Base-by-base conservation (phyloP, 2,113 vertebrate genomes). In the Hyperopisus bebe region DNA sequence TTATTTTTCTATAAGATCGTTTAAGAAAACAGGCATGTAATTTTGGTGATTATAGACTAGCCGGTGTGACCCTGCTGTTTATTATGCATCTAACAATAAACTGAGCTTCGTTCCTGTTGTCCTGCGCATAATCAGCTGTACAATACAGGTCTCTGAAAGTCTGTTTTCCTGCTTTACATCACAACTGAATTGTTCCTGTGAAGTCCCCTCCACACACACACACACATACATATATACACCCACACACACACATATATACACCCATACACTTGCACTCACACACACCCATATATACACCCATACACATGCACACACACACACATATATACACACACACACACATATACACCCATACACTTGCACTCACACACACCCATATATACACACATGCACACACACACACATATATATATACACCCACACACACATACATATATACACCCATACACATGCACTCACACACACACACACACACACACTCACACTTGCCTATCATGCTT, bases 261-360 rank as follows among this genome's bases (percentile, higher is more conserved):
- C 74, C 42, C 74, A 80, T 15, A 19, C 27, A 11, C 24, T 11
- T 8, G 39, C 70, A 19, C 27, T 15, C 35, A 9, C 44, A 46
- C 44, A 46, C 5, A 5, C 2, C 2, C 27, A 5, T 0, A 4
- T 0, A 0, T 3, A 0, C 47, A 13, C 47, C 2, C 0, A 42
- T 42, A 42, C 42, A 42, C 0, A 42, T 42, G 4, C 0, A 4
- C 42, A 42, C 2, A 0, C 47, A 48, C 47, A 5, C 8, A 35
- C 24, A 4, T 3, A 39, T 5, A 77, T 5, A 42, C 11, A 35
- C 15, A 9, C 44, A 2, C 46, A 47, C 8, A 10, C 21, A 15
- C 4, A 3, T 11, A 83, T 42, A 46, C 35, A 21, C 13, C 2
- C 15, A 82, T 21, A 9, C 13, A 19, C 39, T 15, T 15, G 1